A percentile compares a stretch with the other conserved stretches of the same genome.
These are phyloP conservation scores for Brachypteracias leptosomus DNA, from an alignment of 2,113 vertebrate species.

Conservation along the genomic window DNA sequence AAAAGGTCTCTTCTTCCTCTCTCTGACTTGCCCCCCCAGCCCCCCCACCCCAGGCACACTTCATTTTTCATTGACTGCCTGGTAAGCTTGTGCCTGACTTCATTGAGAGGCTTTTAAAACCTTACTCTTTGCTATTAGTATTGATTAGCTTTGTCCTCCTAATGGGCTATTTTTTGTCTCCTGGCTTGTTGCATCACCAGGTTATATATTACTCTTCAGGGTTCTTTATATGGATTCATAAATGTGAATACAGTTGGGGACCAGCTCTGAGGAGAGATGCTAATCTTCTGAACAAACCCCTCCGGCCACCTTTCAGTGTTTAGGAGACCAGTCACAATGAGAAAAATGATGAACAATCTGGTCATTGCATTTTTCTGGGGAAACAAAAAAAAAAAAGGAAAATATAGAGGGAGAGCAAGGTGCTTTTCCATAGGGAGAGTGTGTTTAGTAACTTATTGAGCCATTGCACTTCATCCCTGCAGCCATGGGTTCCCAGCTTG, in stretches of 20 bases:
- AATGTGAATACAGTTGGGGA: background rate
- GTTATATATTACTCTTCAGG: conserved; percentile 5
- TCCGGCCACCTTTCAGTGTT: background rate
- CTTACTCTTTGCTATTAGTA: conserved; percentile 57
- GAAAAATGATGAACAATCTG: background rate
- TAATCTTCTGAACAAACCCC: background rate
- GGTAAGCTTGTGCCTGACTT: conserved; percentile 35
- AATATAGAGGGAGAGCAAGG: background rate
- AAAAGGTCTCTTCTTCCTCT: background rate
- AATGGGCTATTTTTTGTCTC: conserved; percentile 62
- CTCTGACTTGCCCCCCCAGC: background rate
- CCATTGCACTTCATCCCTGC: background rate
- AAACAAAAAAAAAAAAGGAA: background rate
- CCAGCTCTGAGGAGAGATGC: background rate
- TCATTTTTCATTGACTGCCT: conserved; percentile 3
- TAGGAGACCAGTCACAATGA: background rate
- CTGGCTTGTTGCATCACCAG: background rate
- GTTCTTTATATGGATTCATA: conserved; percentile 10
- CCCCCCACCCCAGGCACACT: background rate
- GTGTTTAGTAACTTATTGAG: background rate
- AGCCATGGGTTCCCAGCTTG: background rate
- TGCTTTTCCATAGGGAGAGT: background rate
- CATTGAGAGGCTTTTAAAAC: conserved; percentile 75
- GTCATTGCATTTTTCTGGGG: background rate
- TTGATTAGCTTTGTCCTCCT: conserved; percentile 72